Conservation (phyloP, 1,140 invertebrate genomes). For the Drosophila funebris region DNA sequence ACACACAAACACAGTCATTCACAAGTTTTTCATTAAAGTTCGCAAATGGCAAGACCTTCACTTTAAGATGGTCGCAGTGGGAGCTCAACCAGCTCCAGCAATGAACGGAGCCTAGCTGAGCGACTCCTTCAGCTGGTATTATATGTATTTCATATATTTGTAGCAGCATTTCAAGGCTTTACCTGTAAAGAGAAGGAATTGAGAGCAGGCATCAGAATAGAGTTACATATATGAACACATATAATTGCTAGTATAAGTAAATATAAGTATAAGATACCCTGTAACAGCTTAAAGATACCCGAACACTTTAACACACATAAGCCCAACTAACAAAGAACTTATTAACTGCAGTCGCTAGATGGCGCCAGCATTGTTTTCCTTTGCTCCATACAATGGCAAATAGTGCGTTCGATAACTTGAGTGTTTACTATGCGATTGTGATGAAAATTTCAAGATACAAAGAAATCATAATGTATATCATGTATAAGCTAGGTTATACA, state of each 20-base stretch:
- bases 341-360: too few species aligned
- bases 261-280: too few species aligned
- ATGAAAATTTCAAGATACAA: too few species aligned
- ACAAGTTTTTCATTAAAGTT: constrained; percentile 66
- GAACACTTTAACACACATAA: too few species aligned
- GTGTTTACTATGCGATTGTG: too few species aligned
- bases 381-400: too few species aligned
- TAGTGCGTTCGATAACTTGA: too few species aligned
- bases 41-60: constrained; percentile 33
- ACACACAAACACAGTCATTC: constrained; percentile 19
- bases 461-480: not conserved
- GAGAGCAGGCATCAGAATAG: not conserved
- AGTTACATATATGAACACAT: not conserved
- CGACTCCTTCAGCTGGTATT: constrained; percentile 4
- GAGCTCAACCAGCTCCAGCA: constrained; percentile 25
- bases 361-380: too few species aligned
- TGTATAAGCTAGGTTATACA: too few species aligned
- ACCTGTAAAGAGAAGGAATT: not conserved
- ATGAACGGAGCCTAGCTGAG: constrained; percentile 58
- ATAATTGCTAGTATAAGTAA: too few species aligned
- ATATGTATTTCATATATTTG: not conserved
- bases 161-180: not conserved
- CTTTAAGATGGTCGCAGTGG: constrained; percentile 64
- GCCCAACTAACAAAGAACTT: too few species aligned
- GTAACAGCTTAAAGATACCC: too few species aligned